Conservation (phyloP, 2,888 invertebrate species). For the Drosophila putrida region DNA sequence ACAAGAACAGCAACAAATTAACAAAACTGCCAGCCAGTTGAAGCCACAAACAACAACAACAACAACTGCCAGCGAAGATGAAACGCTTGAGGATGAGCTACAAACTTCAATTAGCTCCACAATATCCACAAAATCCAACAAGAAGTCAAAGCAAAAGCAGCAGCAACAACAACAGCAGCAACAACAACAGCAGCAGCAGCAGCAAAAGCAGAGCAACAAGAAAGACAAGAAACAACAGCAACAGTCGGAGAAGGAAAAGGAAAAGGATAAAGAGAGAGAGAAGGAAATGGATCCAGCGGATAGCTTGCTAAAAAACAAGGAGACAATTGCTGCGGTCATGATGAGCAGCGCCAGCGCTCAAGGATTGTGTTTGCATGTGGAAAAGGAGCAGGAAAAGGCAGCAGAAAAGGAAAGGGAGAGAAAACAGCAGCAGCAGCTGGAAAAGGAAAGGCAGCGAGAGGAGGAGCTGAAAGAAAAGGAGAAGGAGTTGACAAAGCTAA, state of each 20-base stretch:
- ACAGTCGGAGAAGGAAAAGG: not conserved
- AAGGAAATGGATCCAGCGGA: constrained; percentile 24
- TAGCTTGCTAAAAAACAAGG: constrained; percentile 59
- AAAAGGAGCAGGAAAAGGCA: constrained; percentile 19
- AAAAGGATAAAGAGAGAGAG: too few species aligned
- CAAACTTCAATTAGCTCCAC: constrained; percentile 34
- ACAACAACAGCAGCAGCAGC: constrained; percentile 1
- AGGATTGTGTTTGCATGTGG: constrained; percentile 58
- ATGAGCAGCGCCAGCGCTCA: constrained; percentile 70
- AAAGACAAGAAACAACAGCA: constrained; percentile 12
- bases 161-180: constrained; percentile 8
- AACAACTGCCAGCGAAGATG: constrained; percentile 57
- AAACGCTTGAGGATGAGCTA: constrained; percentile 48
- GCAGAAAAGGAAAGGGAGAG: not conserved
- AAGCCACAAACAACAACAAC: constrained; percentile 11
- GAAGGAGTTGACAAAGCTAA: not conserved
- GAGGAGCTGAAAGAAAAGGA: not conserved
- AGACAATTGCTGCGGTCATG: constrained; percentile 54
- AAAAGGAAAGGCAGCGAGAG: not conserved
- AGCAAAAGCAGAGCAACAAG: not conserved
- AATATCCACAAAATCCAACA: constrained; percentile 39
- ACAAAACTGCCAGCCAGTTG: constrained; percentile 44
- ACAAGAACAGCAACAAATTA: constrained; percentile 13
- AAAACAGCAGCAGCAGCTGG: not conserved
- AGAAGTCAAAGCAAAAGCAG: constrained; percentile 56